Base-by-base conservation (phyloP, 1,140 invertebrate species). In the Aricia agestis region DNA sequence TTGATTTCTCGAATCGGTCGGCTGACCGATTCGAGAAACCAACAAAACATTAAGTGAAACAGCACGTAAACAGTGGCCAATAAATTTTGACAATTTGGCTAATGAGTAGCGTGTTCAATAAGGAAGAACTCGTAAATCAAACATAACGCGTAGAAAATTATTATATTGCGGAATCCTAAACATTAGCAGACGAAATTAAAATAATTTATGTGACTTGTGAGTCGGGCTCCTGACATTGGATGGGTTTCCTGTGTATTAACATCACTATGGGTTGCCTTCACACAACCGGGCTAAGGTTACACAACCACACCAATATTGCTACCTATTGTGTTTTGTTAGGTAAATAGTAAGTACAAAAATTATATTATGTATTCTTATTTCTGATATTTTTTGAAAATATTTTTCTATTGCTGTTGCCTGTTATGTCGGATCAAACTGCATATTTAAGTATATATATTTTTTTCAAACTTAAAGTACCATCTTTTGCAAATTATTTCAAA, bases 161-260 rank as follows among this genome's bases (percentile, higher is more conserved):
- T 36, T 36, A 52, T 61, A 52, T 61, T 69, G 17, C 57, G 31
- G 25, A 69, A 61, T n/a, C 17, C n/a, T 11, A 52, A 70, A 2
- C 18, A 66, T 66, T 52, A 10, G n/a, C 13, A 31, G 65, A 36
- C 67, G 57, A 63, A 45, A 66, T 52, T n/a, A 61, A 18, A 65
- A 57, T 36, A 69, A 57, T 66, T 65, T 71, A 52, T 71, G 67
- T 70, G 36, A 68, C 69, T 75, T 71, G 67, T 70, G 36, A 68
- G 70, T 75, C 75, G 72, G 76, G 61, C 77, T 88, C 76, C 82
- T 87, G 86, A 84, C 83, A 89, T 87, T 89, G 87, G 75, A 69
- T 74, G 73, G 75, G 83, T 82, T 89, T 87, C 86, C 89, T 91
- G 86, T 82, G 82, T 89, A 89, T 89, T 87, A 82, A 81, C 86